Conservation (phyloP, 2,113 vertebrate genomes). For the Mixornis gularis region DNA sequence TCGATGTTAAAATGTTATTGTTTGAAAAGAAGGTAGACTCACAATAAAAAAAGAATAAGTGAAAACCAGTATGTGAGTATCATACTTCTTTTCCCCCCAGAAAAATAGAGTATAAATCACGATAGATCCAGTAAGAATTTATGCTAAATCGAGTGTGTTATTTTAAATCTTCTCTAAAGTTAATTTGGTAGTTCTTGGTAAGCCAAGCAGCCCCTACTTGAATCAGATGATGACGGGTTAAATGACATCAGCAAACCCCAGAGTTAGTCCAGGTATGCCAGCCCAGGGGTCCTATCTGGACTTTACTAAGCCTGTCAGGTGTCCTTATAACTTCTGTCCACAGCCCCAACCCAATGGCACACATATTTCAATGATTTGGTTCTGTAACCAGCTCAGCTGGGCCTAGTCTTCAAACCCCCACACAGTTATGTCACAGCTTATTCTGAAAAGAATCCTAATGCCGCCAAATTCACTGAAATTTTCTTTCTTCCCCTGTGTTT, state of each 20-base stretch:
- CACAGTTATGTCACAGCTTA: neutral
- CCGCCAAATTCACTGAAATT: neutral
- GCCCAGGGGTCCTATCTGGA: neutral
- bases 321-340: neutral
- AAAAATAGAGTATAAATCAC: neutral
- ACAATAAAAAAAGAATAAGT: neutral
- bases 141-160: neutral
- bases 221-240: neutral
- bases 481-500: neutral
- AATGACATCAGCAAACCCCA: neutral
- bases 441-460: neutral
- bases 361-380: neutral
- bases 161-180: neutral
- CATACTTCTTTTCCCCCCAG: rapidly evolving
- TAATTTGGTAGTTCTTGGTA: neutral
- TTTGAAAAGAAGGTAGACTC: neutral
- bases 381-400: neutral
- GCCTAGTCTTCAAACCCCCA: neutral
- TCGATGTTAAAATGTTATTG: neutral
- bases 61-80: neutral
- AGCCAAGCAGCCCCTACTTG: neutral
- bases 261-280: neutral
- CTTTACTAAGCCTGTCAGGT: neutral
- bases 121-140: neutral
- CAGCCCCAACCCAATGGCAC: neutral